Percentiles rank a stretch among this genome's conserved stretches.
Conservation (phyloP, 2,888 invertebrate species). For the Seira ritae region DNA sequence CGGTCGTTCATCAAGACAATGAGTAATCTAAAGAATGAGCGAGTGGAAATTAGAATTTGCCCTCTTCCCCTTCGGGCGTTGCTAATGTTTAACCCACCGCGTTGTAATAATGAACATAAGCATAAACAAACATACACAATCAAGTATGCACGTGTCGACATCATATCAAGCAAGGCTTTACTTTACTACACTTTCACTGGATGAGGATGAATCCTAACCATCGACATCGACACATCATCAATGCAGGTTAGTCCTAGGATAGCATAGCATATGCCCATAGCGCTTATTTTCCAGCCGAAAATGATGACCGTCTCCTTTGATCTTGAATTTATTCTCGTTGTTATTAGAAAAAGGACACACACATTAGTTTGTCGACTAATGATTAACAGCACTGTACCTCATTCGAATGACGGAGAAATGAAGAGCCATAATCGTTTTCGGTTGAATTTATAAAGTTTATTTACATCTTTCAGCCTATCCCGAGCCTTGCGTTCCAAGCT, state of each 20-base stretch:
- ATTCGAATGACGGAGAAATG: conserved; percentile 2
- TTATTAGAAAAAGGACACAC: conserved; percentile 6
- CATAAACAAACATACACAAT: conserved; percentile 37
- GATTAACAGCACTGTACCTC: neutral
- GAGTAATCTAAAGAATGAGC: conserved; percentile 47
- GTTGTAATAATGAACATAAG: conserved; percentile 43
- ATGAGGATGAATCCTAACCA: conserved; percentile 7
- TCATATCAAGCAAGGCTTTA: conserved; percentile 27
- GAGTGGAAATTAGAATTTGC: conserved; percentile 62
- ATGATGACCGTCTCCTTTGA: conserved; percentile 54
- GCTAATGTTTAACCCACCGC: conserved; percentile 43
- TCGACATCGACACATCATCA: conserved; percentile 36
- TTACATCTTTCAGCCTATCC: conserved; percentile 20
- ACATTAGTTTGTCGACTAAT: conserved; percentile 17
- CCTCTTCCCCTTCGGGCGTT: conserved; percentile 55
- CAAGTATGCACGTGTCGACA: conserved; percentile 35
- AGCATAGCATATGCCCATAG: too few relatives aligned
- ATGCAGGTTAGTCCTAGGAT: neutral
- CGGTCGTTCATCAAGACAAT: conserved; percentile 35
- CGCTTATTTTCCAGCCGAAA: conserved; percentile 2
- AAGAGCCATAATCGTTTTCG: neutral
- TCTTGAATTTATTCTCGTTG: conserved; percentile 28
- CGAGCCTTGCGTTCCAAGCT: conserved; percentile 16
- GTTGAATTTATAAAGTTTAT: conserved; percentile 15
- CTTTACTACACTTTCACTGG: conserved; percentile 54